phyloP scores from a whole-genome alignment of 2,888 invertebrate species.

The Beris chalybata region DNA sequence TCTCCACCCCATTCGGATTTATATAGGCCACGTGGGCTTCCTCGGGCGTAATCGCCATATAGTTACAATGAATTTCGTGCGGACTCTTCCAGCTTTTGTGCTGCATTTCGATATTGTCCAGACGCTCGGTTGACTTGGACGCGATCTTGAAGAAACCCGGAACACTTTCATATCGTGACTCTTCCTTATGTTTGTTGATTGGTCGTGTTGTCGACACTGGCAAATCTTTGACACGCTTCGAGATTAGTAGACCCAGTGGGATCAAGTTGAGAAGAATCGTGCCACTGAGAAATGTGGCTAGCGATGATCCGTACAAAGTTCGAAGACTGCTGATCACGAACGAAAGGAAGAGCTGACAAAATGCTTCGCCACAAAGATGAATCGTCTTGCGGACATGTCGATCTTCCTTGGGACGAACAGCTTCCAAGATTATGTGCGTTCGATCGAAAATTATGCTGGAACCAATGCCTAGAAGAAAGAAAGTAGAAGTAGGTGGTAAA shows the following conservation, averaged over 20 bases:
- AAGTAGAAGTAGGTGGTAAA: too few relatives aligned
- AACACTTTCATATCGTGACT: constrained; percentile 18
- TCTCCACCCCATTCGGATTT: constrained; percentile 55
- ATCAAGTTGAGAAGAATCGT: constrained; percentile 53
- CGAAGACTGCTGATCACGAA: constrained; percentile 55
- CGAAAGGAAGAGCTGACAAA: constrained; percentile 54
- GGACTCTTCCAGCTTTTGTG: constrained; percentile 52
- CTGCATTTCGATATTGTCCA: constrained; percentile 52
- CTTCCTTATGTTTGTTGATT: constrained; percentile 2
- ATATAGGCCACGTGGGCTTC: constrained; percentile 50
- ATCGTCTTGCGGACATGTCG: constrained; percentile 54
- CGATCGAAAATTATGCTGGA: constrained; percentile 52
- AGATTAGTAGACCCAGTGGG: constrained; percentile 52
- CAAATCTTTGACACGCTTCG: constrained; percentile 44
- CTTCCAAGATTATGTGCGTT: constrained; percentile 53
- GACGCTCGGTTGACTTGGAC: constrained; percentile 44
- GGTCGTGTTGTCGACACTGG: neutral
- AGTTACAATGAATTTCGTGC: constrained; percentile 50
- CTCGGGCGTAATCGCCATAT: constrained; percentile 43
- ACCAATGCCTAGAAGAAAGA: constrained; percentile 48
- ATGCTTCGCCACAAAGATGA: constrained; percentile 54
- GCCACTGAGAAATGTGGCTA: constrained; percentile 53
- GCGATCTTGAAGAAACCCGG: constrained; percentile 26
- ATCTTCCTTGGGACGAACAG: constrained; percentile 54
- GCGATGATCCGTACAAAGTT: constrained; percentile 53